These are phyloP conservation scores for Toxostoma redivivum DNA, from an alignment of 2,113 vertebrate species.

Conservation along the genomic window DNA sequence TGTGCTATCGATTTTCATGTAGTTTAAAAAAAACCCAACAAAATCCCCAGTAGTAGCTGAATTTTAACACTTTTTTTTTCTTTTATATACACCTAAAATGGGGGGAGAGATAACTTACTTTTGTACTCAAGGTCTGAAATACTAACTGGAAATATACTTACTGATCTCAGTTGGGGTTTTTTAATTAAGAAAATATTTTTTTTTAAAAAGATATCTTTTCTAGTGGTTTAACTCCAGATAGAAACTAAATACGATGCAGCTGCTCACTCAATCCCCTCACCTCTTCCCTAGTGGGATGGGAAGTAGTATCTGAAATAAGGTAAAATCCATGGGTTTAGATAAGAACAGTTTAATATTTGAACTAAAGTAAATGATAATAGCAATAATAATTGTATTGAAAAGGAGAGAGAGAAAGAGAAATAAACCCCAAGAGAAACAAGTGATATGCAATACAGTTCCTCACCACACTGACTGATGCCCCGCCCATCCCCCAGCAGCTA, in stretches of 20 bases:
- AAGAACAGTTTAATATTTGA: neutral
- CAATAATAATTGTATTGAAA: neutral
- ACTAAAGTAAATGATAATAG: neutral
- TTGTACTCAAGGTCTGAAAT: neutral
- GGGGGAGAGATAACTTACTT: neutral
- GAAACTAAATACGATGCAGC: neutral
- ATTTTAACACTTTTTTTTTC: neutral
- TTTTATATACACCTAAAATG: neutral
- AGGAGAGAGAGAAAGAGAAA: neutral
- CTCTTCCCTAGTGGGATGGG: neutral
- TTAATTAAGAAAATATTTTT: neutral
- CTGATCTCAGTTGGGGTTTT: neutral
- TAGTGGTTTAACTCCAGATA: neutral
- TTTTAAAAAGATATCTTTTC: neutral
- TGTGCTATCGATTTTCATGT: neutral
- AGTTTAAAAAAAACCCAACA: neutral
- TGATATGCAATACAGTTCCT: neutral
- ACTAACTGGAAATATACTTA: neutral
- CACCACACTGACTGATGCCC: neutral
- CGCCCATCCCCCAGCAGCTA: neutral
- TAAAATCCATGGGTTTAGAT: neutral
- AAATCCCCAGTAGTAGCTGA: neutral
- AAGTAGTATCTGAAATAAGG: neutral
- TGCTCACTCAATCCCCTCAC: neutral
- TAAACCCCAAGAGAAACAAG: neutral